These are phyloP conservation scores for Rousettus madagascariensis DNA, from an alignment of 2,797 vertebrate species.

Conservation along the genomic window DNA sequence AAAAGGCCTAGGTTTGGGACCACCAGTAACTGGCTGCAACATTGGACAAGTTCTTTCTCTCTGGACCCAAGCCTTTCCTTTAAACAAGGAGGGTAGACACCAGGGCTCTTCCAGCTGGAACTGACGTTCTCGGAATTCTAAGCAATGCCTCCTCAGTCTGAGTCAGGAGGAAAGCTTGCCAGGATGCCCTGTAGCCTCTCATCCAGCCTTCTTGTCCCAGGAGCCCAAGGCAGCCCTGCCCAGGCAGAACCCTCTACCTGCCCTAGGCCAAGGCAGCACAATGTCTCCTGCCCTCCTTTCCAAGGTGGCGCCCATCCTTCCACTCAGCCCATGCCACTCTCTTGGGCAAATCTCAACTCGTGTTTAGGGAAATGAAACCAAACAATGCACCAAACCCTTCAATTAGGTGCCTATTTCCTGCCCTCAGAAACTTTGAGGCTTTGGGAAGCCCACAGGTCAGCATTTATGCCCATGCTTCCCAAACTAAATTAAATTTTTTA, in stretches of 20 bases:
- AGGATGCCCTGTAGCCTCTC: fast-evolving
- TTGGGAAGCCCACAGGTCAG: not conserved
- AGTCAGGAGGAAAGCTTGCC: constrained; percentile 4
- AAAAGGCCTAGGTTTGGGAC: not conserved
- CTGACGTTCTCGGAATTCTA: constrained; percentile 5
- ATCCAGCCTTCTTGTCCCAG: not conserved
- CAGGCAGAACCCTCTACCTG: not conserved
- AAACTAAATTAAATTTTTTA: not conserved
- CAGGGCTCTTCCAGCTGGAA: not conserved
- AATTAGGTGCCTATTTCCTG: not conserved
- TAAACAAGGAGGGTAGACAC: not conserved
- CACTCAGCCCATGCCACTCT: not conserved
- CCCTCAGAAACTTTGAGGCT: not conserved
- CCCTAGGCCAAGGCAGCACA: too few relatives aligned
- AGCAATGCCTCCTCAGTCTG: not conserved
- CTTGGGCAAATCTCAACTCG: not conserved
- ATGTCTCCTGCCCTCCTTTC: not conserved
- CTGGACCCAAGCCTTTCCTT: not conserved
- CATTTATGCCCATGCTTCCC: not conserved
- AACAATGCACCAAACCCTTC: not conserved
- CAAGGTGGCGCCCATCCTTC: too few relatives aligned
- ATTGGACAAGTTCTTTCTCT: not conserved
- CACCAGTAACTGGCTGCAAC: not conserved
- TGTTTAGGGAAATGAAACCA: not conserved
- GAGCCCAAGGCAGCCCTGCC: not conserved